These are phyloP conservation scores for Choloepus hoffmanni DNA, from an alignment of 2,113 vertebrate genomes.

Conservation along the genomic window DNA sequence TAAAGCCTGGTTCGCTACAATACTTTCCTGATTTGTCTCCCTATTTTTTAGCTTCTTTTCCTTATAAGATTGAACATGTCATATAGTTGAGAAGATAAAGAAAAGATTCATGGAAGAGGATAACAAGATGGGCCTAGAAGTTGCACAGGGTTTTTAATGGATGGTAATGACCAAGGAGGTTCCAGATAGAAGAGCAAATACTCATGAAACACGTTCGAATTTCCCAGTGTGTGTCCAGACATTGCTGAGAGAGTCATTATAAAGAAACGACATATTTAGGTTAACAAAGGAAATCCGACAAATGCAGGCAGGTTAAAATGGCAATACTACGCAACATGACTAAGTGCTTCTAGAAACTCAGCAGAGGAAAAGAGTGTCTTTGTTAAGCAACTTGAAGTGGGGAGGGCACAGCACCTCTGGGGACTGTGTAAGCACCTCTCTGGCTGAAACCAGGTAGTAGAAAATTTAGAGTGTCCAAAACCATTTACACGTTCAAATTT, in stretches of 20 bases:
- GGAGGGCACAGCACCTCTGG: background rate
- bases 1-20: background rate
- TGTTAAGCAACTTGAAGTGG: background rate
- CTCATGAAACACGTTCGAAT: fast-evolving
- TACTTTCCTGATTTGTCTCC: background rate
- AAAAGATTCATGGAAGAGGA: background rate
- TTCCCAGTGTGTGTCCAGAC: background rate
- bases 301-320: background rate
- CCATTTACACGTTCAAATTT: background rate
- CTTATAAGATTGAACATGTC: background rate
- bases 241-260: background rate
- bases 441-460: background rate
- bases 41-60: background rate
- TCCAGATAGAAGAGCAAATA: background rate
- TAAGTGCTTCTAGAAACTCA: background rate
- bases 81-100: background rate
- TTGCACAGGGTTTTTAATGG: background rate
- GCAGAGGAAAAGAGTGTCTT: fast-evolving
- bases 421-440: background rate
- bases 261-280: background rate
- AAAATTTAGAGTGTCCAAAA: constrained; percentile 9
- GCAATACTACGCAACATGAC: background rate
- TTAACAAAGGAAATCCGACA: constrained; percentile 9
- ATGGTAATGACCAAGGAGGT: background rate
- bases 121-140: background rate